Base-by-base conservation (phyloP, 2,797 vertebrate species). In the Halcyon smyrnensis region DNA sequence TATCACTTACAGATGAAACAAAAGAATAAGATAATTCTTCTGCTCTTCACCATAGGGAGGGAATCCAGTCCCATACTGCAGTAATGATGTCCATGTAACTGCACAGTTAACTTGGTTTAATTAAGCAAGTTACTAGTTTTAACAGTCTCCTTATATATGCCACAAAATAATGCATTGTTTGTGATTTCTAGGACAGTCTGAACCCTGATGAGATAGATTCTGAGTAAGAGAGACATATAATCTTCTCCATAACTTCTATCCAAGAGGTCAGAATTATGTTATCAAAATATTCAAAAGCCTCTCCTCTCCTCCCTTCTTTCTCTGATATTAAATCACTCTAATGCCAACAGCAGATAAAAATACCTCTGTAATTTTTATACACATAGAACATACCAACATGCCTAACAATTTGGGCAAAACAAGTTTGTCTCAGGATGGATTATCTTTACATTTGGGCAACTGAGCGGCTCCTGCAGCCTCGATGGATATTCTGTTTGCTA, bases 261-360 rank as follows among this genome's bases (percentile, higher is more conserved):
- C 68, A 86, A 59, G 3, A 59, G 27, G 89, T 80, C 60, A 91
- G 68, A 93, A 77, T 70, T 28, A 48, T 2, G 4, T 19, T 74
- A 80, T 43, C 70, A 50, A 89, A 95, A 92, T 76, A 94, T 56
- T 87, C 60, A 83, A 64, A 68, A 95, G 43, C 45, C 48, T 95
- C 84, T 90, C 45, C 48, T 95, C 84, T 90, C 69, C 81, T 28
- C 15, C 43, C 76, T 85, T 46, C 79, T 73, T 53, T 59, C 67
- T 30, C 20, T 34, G 14, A 8, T 69, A 51, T 46, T 43, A 86
- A 90, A 87, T 39, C 51, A 53, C 36, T 53, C 43, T 48, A 84
- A 69, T 32, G 79, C 11, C 36, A 95, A 84, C 24, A 82, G 63
- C 69, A 90, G 81, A 67, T 90, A 93, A 90, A 95, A 93, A 74